These are phyloP conservation scores for Malurus leucopterus DNA, from an alignment of 2,797 vertebrate genomes.

Conservation along the genomic window DNA sequence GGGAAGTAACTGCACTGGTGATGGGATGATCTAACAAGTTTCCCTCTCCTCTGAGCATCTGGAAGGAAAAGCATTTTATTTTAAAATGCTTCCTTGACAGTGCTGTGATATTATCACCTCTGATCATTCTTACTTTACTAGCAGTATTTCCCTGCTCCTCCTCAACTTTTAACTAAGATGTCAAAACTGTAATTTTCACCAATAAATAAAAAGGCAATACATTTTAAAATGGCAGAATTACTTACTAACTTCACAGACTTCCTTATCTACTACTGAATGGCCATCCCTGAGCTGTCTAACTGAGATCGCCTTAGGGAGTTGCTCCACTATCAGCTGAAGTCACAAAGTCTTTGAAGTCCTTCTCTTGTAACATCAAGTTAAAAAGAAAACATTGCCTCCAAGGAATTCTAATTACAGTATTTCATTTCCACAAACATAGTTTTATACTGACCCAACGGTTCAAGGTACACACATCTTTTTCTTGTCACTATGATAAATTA, in stretches of 20 bases:
- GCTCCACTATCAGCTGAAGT: conserved; percentile 38
- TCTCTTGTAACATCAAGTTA: conserved; percentile 30
- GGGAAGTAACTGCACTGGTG: background rate
- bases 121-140: background rate
- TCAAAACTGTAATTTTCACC: conserved; percentile 33
- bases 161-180: conserved; percentile 10
- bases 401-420: conserved; percentile 50
- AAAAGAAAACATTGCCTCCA: conserved; percentile 26
- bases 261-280: conserved; percentile 29
- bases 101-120: background rate
- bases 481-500: background rate
- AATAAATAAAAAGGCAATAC: conserved; percentile 3
- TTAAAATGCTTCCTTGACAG: background rate
- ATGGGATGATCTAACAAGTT: background rate
- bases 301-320: conserved; percentile 4
- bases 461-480: background rate
- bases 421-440: conserved; percentile 20
- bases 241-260: conserved; percentile 44
- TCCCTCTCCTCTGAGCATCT: background rate
- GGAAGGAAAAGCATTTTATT: background rate
- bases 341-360: conserved; percentile 47
- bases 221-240: conserved; percentile 45
- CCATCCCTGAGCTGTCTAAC: conserved; percentile 16
- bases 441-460: background rate
- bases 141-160: background rate